Evolutionary conservation across 2,888 invertebrate genomes (phyloP).

Genomic region (Cantharis lateralis): DNA sequence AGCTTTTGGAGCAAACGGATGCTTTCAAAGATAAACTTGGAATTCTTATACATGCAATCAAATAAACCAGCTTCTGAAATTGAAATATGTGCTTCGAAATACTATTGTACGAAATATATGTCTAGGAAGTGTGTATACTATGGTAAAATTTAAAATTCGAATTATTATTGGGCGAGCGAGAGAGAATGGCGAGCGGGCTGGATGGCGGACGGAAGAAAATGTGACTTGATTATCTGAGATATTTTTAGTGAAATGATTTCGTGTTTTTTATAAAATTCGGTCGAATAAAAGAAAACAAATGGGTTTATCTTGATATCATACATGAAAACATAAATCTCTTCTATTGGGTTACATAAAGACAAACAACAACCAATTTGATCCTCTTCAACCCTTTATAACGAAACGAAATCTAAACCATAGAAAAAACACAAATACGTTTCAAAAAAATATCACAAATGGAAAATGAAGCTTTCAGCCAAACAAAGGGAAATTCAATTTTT

Average conservation of each 20-base stretch:
- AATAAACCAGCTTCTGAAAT: slow-evolving; percentile 47
- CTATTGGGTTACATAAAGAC: background rate
- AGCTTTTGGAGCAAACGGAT: slow-evolving; percentile 44
- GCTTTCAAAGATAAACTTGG: slow-evolving; percentile 46
- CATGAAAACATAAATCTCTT: background rate
- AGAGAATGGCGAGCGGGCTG: background rate
- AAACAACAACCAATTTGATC: background rate
- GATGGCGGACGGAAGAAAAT: background rate
- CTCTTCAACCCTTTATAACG: slow-evolving; percentile 3
- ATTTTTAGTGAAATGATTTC: background rate
- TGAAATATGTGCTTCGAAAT: slow-evolving; percentile 46
- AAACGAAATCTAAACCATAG: background rate
- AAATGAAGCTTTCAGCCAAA: background rate
- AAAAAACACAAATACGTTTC: background rate
- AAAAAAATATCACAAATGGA: slow-evolving; percentile 2
- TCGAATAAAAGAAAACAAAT: background rate
- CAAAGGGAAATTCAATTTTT: slow-evolving; percentile 3
- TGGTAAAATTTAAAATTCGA: slow-evolving; percentile 22
- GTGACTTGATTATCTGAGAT: background rate
- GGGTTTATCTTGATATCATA: background rate
- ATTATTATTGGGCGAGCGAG: slow-evolving; percentile 1
- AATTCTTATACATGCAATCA: slow-evolving; percentile 47
- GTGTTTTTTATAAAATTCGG: background rate
- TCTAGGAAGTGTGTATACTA: slow-evolving; percentile 16
- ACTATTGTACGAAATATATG: slow-evolving; percentile 29